Evolutionary conservation across 1,140 invertebrate genomes (phyloP).

Genomic region (Xylocopa sonorina): DNA sequence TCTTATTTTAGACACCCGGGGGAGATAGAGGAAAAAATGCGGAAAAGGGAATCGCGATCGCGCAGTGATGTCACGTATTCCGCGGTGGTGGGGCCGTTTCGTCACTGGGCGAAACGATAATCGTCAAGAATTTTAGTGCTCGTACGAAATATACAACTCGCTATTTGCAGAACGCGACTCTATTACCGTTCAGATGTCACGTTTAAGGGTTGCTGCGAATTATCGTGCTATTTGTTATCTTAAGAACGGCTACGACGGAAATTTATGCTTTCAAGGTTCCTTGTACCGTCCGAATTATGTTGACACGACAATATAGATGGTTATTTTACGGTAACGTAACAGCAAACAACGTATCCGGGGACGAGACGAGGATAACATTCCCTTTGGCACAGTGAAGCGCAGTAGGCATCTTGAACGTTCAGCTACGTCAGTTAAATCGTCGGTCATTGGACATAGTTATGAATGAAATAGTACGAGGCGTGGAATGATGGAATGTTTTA

Average conservation of each 20-base stretch:
- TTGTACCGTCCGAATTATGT: background rate
- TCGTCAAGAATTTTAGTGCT: background rate
- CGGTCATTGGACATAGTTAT: background rate
- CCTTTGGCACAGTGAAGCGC: background rate
- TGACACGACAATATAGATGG: background rate
- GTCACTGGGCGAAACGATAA: background rate
- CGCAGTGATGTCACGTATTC: background rate
- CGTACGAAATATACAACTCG: background rate
- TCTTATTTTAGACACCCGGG: slow-evolving; percentile 19
- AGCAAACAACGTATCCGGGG: background rate
- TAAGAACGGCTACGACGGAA: background rate
- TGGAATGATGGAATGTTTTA: background rate
- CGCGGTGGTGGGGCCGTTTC: background rate
- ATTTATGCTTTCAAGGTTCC: background rate
- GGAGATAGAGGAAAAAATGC: background rate
- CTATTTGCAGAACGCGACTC: background rate
- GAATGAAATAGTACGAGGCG: background rate
- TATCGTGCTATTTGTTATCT: background rate
- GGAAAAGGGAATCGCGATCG: background rate
- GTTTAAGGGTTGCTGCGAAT: background rate
- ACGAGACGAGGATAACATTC: background rate
- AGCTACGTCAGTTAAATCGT: background rate
- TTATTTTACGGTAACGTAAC: background rate
- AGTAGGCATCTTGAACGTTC: background rate
- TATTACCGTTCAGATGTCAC: background rate